Conservation (phyloP, 2,888 invertebrate genomes). For the Alloscopus bannaensis region DNA sequence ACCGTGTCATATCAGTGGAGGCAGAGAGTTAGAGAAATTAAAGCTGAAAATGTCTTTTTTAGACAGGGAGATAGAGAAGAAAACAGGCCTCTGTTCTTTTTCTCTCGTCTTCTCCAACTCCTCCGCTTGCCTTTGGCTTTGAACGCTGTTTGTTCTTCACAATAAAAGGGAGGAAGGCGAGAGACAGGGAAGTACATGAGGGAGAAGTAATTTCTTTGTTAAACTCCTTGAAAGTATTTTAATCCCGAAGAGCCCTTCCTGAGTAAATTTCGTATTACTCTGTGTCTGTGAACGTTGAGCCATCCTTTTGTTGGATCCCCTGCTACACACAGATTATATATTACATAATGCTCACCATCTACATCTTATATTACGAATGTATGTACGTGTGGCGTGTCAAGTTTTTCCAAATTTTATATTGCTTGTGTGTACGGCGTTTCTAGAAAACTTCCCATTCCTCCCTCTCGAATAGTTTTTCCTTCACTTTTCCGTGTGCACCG, state of each 20-base stretch:
- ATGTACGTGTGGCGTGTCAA: too few relatives aligned
- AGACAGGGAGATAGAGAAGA: constrained; percentile 21
- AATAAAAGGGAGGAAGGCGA: constrained; percentile 27
- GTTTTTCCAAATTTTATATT: too few relatives aligned
- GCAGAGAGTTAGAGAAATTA: constrained; percentile 20
- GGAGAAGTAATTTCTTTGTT: constrained; percentile 57
- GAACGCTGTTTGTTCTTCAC: constrained; percentile 18
- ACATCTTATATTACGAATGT: too few relatives aligned
- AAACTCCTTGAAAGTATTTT: constrained; percentile 61
- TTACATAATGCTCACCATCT: too few relatives aligned
- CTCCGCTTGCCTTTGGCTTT: background rate
- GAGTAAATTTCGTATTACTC: constrained; percentile 41
- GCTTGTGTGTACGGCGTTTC: too few relatives aligned
- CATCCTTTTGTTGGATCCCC: too few relatives aligned
- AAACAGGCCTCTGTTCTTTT: background rate
- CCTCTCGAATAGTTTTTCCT: constrained; percentile 12
- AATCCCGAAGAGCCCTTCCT: constrained; percentile 54
- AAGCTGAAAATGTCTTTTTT: constrained; percentile 15
- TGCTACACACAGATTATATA: too few relatives aligned
- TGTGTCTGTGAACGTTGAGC: too few relatives aligned
- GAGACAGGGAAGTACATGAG: constrained; percentile 41
- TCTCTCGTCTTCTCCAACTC: constrained; percentile 2
- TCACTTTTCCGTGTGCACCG: background rate
- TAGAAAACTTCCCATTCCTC: background rate
- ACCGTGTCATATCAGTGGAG: constrained; percentile 18